These are phyloP conservation scores for Spicauda simplicius DNA, from an alignment of 2,888 invertebrate genomes.

Conservation along the genomic window DNA sequence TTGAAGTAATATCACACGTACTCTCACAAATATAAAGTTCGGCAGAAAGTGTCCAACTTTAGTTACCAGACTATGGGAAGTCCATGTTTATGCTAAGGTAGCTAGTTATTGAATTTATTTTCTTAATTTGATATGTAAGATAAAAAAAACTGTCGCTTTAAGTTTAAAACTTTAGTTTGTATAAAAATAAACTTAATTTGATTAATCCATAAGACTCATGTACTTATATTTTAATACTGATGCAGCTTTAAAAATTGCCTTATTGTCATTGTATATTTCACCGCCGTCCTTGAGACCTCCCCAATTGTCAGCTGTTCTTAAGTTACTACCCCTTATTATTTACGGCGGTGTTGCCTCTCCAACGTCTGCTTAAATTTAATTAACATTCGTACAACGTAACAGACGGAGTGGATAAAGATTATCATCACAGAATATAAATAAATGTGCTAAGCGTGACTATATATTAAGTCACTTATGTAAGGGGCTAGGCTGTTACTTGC, in stretches of 20 bases:
- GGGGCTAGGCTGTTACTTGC: background rate
- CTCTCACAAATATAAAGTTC: background rate
- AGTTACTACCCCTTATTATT: no score
- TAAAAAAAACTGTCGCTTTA: background rate
- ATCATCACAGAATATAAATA: no score
- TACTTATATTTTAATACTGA: conserved; percentile 38
- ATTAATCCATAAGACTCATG: conserved; percentile 17
- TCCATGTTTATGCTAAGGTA: background rate
- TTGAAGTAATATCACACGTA: background rate
- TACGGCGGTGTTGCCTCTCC: no score
- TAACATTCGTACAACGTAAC: no score
- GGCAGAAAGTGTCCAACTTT: background rate
- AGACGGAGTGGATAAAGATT: no score
- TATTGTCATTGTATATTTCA: conserved; percentile 18
- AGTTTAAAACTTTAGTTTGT: conserved; percentile 12
- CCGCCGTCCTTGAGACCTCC: background rate
- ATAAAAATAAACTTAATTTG: conserved; percentile 5
- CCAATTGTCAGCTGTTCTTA: no score
- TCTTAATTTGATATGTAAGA: conserved; percentile 10
- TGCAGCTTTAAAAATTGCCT: conserved; percentile 41
- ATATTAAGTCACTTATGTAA: no score
- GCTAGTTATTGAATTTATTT: conserved; percentile 16
- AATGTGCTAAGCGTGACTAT: no score
- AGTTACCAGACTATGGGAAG: background rate
- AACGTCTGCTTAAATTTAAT: no score